Base-by-base conservation (phyloP, 2,113 vertebrate species). In the Suncus etruscus region DNA sequence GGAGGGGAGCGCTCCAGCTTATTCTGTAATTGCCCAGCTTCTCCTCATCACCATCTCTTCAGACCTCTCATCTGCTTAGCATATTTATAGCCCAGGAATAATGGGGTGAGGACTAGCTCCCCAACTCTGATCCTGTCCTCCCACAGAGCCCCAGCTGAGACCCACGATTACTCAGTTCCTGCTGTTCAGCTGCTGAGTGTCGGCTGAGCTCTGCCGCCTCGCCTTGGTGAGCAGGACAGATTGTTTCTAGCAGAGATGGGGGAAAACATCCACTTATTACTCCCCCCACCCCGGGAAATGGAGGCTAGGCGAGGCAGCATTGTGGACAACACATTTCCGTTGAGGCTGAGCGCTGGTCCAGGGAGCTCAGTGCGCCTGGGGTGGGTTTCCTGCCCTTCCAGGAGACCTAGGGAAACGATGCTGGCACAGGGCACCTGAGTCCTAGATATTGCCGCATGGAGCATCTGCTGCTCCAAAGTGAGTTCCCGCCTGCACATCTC, bases 11-110 rank as follows among this genome's bases (percentile, higher is more conserved):
- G 10, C 61, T 86, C 89, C 66, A 10, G 50, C 77, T 88, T 68
- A 25, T 22, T 18, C 94, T 89, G 32, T 94, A 92, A 94, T 93
- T 87, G 87, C 95, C 94, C 50, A 7, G 87, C 73, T 86, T 58
- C 63, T 80, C 58, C 91, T 69, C 69, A 75, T 92, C 91, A 77
- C 50, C 3, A 24, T 78, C 92, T 45, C 79, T 90, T 45, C 47
- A 58, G 87, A 77, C n/a, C 73, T 94, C 80, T 95, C 84, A 86
- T 81, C 79, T 5, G 18, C 83, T 77, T 76, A 39, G 76, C 32
- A 1, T 81, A 94, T 95, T 86, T 92, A 88, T 92, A 95, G 91
- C 78, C 3, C 2, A 58, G 87, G 81, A 68, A 76, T 7, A 58
- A 8, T 8, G 63, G n/a, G 79, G 15, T 65, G 51, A 79, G 51